These are phyloP conservation scores for Thalassarche chlororhynchos DNA, from an alignment of 2,113 vertebrate genomes.

Conservation along the genomic window DNA sequence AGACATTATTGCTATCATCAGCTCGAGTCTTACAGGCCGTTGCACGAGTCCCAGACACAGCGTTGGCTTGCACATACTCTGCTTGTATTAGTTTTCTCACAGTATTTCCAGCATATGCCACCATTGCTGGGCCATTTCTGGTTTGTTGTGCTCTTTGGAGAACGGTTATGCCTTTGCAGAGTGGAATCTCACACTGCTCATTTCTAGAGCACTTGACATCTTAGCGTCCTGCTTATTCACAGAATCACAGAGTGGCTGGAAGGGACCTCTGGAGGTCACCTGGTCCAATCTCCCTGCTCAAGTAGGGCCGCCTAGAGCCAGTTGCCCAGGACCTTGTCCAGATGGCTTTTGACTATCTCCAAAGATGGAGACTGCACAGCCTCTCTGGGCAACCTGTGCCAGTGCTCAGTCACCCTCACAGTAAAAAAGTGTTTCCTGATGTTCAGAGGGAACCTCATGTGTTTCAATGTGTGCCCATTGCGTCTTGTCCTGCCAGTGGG, in stretches of 20 bases:
- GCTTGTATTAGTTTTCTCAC: not conserved
- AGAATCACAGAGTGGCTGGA: not conserved
- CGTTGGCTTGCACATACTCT: not conserved
- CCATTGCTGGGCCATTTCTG: not conserved
- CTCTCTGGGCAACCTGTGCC: not conserved
- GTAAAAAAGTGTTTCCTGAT: not conserved
- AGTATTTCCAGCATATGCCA: not conserved
- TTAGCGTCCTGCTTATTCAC: not conserved
- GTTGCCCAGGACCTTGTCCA: not conserved
- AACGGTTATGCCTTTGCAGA: not conserved
- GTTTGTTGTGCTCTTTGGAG: not conserved
- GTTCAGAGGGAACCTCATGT: not conserved
- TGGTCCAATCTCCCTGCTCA: not conserved
- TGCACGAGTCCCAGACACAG: not conserved
- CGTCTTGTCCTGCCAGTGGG: not conserved
- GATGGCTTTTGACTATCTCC: not conserved
- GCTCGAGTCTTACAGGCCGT: not conserved
- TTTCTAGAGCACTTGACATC: not conserved
- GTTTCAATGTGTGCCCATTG: not conserved
- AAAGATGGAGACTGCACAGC: not conserved
- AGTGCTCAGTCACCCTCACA: not conserved
- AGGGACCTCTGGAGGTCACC: not conserved
- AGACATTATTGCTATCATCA: not conserved
- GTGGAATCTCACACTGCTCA: not conserved
- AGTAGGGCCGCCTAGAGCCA: not conserved